These are phyloP conservation scores for Epizoanthus scotinus DNA, from an alignment of 92 coral and sea anemone species.

Conservation along the genomic window DNA sequence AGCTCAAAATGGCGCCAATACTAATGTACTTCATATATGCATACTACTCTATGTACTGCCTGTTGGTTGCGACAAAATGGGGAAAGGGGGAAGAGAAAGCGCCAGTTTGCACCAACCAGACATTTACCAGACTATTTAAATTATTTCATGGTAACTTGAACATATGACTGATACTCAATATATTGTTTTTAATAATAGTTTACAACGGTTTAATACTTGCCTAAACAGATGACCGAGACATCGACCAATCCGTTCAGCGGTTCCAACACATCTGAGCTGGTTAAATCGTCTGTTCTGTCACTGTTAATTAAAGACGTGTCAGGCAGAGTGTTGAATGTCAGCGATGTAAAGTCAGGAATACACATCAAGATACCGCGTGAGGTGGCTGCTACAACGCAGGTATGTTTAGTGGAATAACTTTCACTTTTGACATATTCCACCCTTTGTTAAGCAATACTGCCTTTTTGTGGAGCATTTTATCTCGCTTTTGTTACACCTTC, in stretches of 20 bases:
- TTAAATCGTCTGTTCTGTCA: conserved; percentile 71
- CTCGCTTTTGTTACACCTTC: too few species aligned
- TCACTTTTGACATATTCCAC: too few species aligned
- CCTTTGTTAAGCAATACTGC: not conserved
- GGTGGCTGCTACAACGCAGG: conserved; percentile 14
- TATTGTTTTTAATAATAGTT: too few species aligned
- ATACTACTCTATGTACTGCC: too few species aligned
- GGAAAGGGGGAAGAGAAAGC: too few species aligned
- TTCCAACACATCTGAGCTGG: conserved; percentile 53
- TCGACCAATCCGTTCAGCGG: conserved; percentile 65
- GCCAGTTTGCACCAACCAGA: too few species aligned
- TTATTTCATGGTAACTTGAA: too few species aligned
- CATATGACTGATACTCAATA: not conserved
- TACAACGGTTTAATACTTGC: not conserved
- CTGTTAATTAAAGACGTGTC: conserved; percentile 62
- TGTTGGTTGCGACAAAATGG: too few species aligned
- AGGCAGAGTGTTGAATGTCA: conserved; percentile 50
- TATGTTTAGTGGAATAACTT: not conserved
- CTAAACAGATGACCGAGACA: conserved; percentile 55
- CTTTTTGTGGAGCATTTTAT: too few species aligned
- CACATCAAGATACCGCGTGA: conserved; percentile 62
- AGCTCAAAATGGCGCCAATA: too few species aligned
- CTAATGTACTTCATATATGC: too few species aligned
- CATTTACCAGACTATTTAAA: too few species aligned
- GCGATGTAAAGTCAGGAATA: conserved; percentile 61